Evolutionary conservation across 2,888 invertebrate species (phyloP).

Genomic region (Rutpela maculata): DNA sequence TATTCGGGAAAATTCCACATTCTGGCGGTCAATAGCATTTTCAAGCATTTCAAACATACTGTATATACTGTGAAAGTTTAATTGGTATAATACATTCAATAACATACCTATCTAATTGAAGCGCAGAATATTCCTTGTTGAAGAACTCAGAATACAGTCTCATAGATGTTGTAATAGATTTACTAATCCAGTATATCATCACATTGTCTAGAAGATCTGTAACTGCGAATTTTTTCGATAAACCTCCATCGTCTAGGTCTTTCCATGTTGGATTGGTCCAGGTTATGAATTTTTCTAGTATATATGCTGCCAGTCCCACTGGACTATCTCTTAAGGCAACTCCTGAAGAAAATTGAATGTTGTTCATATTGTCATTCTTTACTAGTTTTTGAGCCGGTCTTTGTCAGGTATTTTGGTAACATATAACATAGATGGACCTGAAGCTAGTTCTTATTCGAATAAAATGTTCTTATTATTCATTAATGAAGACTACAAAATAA

Average conservation of each 20-base stretch:
- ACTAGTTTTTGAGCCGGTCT: too few relatives aligned
- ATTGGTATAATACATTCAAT: too few relatives aligned
- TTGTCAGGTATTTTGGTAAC: too few relatives aligned
- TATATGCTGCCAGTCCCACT: slow-evolving; percentile 90
- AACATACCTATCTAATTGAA: slow-evolving; percentile 15
- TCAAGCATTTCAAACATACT: too few relatives aligned
- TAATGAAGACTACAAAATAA: too few relatives aligned
- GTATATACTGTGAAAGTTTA: too few relatives aligned
- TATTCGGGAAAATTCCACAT: too few relatives aligned
- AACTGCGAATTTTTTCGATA: slow-evolving; percentile 80
- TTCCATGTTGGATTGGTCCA: slow-evolving; percentile 80
- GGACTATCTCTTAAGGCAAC: slow-evolving; percentile 81
- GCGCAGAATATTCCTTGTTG: slow-evolving; percentile 55
- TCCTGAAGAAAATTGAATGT: slow-evolving; percentile 25
- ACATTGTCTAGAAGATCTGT: slow-evolving; percentile 86
- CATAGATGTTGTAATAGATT: slow-evolving; percentile 83
- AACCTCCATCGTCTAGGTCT: slow-evolving; percentile 79
- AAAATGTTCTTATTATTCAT: too few relatives aligned
- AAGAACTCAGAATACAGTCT: slow-evolving; percentile 84
- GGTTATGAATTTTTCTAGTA: slow-evolving; percentile 90
- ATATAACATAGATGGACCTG: too few relatives aligned
- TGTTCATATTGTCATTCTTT: neutral
- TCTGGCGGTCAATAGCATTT: too few relatives aligned
- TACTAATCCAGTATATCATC: slow-evolving; percentile 87
- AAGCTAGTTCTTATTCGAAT: too few relatives aligned